Percentiles rank a stretch among this genome's conserved stretches.
Evolutionary conservation across 2,797 vertebrate genomes (phyloP).

Genomic region (Serranus cabrilla): DNA sequence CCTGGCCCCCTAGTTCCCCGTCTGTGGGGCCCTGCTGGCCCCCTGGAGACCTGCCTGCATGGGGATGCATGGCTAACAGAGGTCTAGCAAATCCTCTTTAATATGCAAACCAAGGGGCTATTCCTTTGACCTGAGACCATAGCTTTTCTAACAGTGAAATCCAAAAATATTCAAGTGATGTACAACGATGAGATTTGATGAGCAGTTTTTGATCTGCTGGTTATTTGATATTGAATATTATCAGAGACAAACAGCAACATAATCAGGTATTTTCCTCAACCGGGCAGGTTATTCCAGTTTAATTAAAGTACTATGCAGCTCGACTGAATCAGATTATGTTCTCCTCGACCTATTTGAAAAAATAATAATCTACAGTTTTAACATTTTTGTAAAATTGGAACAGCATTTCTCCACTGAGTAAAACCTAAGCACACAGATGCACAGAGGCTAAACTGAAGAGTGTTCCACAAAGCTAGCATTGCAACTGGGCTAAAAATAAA

Average conservation of each 20-base stretch:
- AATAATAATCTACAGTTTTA: slow-evolving; percentile 48
- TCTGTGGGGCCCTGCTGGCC: slow-evolving; percentile 87
- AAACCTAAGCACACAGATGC: slow-evolving; percentile 77
- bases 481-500: slow-evolving; percentile 90
- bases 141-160: slow-evolving; percentile 78
- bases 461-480: slow-evolving; percentile 82
- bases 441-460: slow-evolving; percentile 81
- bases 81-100: slow-evolving; percentile 81
- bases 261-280: slow-evolving; percentile 42
- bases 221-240: slow-evolving; percentile 69
- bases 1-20: slow-evolving; percentile 84
- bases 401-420: slow-evolving; percentile 63
- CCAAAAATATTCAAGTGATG: slow-evolving; percentile 75
- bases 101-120: slow-evolving; percentile 80
- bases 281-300: slow-evolving; percentile 44
- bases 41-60: slow-evolving; percentile 85
- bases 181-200: slow-evolving; percentile 66
- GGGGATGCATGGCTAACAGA: slow-evolving; percentile 78
- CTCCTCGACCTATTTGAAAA: slow-evolving; percentile 14
- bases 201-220: slow-evolving; percentile 69
- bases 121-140: slow-evolving; percentile 82
- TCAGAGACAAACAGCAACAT: slow-evolving; percentile 51
- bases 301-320: slow-evolving; percentile 44
- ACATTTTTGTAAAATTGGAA: slow-evolving; percentile 55
- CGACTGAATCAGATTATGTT: slow-evolving; percentile 39